These are phyloP conservation scores for Chymomyza caudatula DNA, from an alignment of 2,888 invertebrate species.

Conservation along the genomic window DNA sequence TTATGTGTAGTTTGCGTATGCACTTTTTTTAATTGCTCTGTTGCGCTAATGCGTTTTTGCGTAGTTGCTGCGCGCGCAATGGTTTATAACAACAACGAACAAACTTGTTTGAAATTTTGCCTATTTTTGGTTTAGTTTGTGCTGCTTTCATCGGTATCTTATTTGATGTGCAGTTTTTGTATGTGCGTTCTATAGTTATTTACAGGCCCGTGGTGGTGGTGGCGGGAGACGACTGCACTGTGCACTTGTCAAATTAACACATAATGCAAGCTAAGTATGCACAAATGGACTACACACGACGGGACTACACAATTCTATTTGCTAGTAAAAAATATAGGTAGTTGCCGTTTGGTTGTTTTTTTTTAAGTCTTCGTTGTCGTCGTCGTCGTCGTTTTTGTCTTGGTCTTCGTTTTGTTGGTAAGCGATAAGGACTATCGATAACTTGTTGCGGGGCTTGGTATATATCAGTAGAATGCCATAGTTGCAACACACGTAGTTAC, in stretches of 20 bases:
- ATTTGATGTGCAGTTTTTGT: slow-evolving; percentile 35
- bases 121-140: slow-evolving; percentile 32
- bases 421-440: slow-evolving; percentile 31
- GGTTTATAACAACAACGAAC: not conserved
- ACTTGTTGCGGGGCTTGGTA: slow-evolving; percentile 34
- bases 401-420: slow-evolving; percentile 19
- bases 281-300: not conserved
- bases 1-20: slow-evolving; percentile 5
- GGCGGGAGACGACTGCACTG: not conserved
- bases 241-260: not conserved
- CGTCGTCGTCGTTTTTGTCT: too few species aligned
- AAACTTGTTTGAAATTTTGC: slow-evolving; percentile 20
- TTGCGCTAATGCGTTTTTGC: not conserved
- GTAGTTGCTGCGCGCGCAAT: not conserved
- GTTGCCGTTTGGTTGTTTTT: not conserved
- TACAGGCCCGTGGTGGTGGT: not conserved
- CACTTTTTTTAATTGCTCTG: not conserved
- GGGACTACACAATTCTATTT: too few species aligned
- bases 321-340: not conserved
- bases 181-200: too few species aligned
- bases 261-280: not conserved
- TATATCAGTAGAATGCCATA: not conserved
- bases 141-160: slow-evolving; percentile 27
- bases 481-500: not conserved
- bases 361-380: not conserved